These are phyloP conservation scores for Fopius arisanus DNA, from an alignment of 1,140 invertebrate species.

Conservation along the genomic window DNA sequence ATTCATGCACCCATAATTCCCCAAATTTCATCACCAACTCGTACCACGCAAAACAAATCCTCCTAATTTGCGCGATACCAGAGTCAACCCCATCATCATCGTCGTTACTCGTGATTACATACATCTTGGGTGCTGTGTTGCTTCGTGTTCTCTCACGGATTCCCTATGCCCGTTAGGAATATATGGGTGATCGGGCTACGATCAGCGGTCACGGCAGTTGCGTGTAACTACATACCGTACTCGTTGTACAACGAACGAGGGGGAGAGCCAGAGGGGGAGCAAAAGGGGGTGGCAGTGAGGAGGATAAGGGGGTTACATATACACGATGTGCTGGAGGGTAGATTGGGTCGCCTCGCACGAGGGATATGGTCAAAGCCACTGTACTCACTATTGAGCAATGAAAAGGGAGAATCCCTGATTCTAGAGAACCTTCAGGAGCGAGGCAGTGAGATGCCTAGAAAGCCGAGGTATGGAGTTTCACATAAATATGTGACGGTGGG, in stretches of 20 bases:
- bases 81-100: conserved; percentile 2
- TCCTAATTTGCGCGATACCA: too few species aligned
- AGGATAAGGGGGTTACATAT: conserved; percentile 18
- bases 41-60: too few species aligned
- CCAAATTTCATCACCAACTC: too few species aligned
- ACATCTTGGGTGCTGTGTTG: conserved; percentile 5
- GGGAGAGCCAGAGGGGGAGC: too few species aligned
- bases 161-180: conserved; percentile 37
- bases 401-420: not conserved
- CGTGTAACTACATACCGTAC: conserved; percentile 37
- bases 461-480: not conserved
- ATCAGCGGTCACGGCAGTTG: conserved; percentile 36
- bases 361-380: not conserved
- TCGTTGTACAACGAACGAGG: conserved; percentile 4
- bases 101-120: conserved; percentile 7
- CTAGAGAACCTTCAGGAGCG: not conserved
- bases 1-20: too few species aligned
- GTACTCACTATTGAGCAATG: not conserved
- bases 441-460: not conserved
- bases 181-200: conserved; percentile 39
- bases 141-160: conserved; percentile 31
- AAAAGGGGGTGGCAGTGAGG: too few species aligned
- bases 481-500: not conserved
- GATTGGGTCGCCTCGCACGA: conserved; percentile 13
- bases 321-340: conserved; percentile 18